Evolutionary conservation across 2,113 vertebrate genomes (phyloP), one percentile per base, ranked within the genome.

Genomic region (Trogon surrucura): DNA sequence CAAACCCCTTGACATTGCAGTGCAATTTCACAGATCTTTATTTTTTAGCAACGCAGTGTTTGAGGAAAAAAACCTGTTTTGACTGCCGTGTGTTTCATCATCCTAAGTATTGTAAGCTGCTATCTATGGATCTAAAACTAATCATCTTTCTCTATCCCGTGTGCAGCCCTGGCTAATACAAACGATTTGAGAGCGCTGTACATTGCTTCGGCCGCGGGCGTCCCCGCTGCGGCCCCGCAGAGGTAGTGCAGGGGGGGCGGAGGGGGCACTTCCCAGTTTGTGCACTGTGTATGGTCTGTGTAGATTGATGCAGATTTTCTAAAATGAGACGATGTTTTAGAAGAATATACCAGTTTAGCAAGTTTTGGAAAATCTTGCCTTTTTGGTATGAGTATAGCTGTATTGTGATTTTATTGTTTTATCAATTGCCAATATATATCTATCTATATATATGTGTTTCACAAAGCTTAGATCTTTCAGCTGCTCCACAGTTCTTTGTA

Each of bases 361-460:
- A 95, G 95, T 96, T 93, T 96, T 83, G 90, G 91, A 94, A 93
- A 56, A 65, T 44, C 96, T 96, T 97, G 96, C 95, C 97, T 98
- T 97, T 97, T 97, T 98, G 97, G 97, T 98, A 97, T 98, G 97
- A 98, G 96, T 97, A 98, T 98, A 98, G 98, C 98, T 98, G 98
- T 99, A 97, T 98, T 97, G 98, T 99, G 98, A 98, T 98, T 99
- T 98, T 98, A 98, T 95, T 97, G 98, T 99, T 99, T 98, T 98
- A 98, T 98, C 97, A 98, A 98, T 98, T 98, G 98, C 98, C 98
- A 92, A 98, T 96, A 96, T 98, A 97, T 78, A 58, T 97, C 95
- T 96, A 96, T 98, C 97, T 78, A 58, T 97, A 95, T 98, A 97
- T 98, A 92, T 98, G 97, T 98, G 97, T 98, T 98, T 99, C 98